A percentile compares a stretch with the other conserved stretches of the same genome.
Evolutionary conservation across 2,797 vertebrate genomes (phyloP).

Genomic region (Pyrrhura leucotis): DNA sequence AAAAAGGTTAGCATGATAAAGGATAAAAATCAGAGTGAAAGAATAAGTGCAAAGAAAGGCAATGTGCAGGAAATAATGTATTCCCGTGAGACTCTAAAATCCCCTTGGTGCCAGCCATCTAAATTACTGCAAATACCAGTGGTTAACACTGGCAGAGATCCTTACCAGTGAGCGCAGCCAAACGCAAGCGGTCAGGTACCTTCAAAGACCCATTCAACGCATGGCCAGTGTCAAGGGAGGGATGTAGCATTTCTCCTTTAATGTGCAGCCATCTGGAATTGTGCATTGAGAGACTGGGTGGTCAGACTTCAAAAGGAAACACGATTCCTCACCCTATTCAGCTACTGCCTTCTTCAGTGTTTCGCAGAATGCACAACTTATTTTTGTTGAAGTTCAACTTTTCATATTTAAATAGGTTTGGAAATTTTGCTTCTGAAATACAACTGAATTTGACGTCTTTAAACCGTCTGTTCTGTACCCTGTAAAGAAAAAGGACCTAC

Average conservation of each 20-base stretch:
- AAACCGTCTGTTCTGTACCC: not conserved
- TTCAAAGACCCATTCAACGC: not conserved
- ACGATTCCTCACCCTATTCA: not conserved
- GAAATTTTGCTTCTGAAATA: not conserved
- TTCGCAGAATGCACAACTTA: not conserved
- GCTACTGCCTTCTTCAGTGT: not conserved
- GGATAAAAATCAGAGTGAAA: not conserved
- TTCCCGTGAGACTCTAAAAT: not conserved
- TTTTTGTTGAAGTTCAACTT: not conserved
- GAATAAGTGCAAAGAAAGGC: not conserved
- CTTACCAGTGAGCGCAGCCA: not conserved
- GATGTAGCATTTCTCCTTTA: not conserved
- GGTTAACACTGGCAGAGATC: not conserved
- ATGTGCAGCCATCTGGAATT: not conserved
- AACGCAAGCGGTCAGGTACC: not conserved
- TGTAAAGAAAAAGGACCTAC: not conserved
- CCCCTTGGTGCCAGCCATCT: not conserved
- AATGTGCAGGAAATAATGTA: not conserved
- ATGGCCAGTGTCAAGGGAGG: not conserved
- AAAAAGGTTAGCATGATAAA: not conserved
- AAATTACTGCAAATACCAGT: not conserved
- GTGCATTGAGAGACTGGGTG: not conserved
- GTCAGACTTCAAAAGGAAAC: slow-evolving; percentile 6
- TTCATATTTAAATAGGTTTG: not conserved
- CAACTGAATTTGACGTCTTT: not conserved